Base-by-base conservation (phyloP, 2,888 invertebrate genomes). In the Drosophila subsilvestris region DNA sequence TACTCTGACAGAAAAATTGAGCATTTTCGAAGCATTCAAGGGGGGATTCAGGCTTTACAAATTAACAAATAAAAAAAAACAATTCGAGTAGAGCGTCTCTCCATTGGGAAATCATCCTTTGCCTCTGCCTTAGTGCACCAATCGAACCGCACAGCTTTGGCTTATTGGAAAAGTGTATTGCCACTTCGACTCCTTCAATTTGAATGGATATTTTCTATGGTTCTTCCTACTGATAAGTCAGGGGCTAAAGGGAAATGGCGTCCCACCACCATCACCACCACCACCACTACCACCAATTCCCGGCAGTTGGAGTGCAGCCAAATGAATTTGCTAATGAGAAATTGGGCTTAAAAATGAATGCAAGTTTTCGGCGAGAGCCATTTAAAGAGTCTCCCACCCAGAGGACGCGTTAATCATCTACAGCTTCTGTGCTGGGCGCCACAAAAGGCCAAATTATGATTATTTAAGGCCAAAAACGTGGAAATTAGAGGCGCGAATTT, bases 261-360 rank as follows among this genome's bases (percentile, higher is more conserved):
- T 12, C 10, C 12, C 32, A 3, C 32, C 32, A 12, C 4, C 32
- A 32, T 12, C 32, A 29, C 3, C 2, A 22, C 22, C n/a, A n/a
- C n/a, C n/a, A n/a, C n/a, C n/a, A n/a, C n/a, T n/a, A n/a, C 6
- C 29, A 32, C 32, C 29, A 29, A 37, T 68, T 43, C 70, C 51
- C 51, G 55, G 8, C 49, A 49, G 70, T 55, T 83, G 86, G 80
- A 83, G 80, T 83, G 86, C 77, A 79, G 83, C 83, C 83, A 86
- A 83, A 86, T 82, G 83, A 86, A 83, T 80, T 83, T 74, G 74
- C 83, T 80, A 86, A 84, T 86, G 86, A 84, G 83, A 86, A 83
- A 86, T 83, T 74, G 79, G 79, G 86, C 83, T 77, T 83, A 71
- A 82, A 83, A 82, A 76, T 74, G 69, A 60, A 75, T 59, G 55